Evolutionary conservation across 2,113 vertebrate species (phyloP).

Genomic region (Sisor rabdophorus): DNA sequence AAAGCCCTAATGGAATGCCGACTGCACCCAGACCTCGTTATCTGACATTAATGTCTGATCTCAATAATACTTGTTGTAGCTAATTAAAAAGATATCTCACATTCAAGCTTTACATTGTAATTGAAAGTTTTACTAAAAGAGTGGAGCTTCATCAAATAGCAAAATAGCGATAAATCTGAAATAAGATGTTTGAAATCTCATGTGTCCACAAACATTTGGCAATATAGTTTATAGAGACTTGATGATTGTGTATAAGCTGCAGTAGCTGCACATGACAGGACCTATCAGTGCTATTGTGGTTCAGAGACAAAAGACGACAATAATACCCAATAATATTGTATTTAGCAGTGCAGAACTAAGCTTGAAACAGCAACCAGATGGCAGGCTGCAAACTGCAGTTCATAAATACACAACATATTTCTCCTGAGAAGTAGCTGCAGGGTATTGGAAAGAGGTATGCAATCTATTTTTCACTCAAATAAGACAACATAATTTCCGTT

Average conservation of each 20-base stretch:
- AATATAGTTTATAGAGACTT: neutral
- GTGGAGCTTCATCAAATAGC: too few species aligned
- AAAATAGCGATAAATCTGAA: too few species aligned
- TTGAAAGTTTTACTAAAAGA: too few species aligned
- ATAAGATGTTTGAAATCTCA: too few species aligned
- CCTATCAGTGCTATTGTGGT: constrained; percentile 61
- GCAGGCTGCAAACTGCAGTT: constrained; percentile 34
- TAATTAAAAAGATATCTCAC: too few species aligned
- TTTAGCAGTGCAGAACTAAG: constrained; percentile 54
- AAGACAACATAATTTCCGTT: neutral
- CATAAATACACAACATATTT: constrained; percentile 12
- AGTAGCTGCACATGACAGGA: constrained; percentile 52
- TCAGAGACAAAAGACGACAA: constrained; percentile 57
- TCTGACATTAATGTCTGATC: too few species aligned
- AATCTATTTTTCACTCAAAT: constrained; percentile 1
- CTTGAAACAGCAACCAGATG: constrained; percentile 59
- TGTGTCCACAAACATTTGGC: too few species aligned
- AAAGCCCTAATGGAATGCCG: too few species aligned
- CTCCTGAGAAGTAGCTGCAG: constrained; percentile 11
- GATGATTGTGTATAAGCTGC: neutral
- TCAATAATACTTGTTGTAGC: too few species aligned
- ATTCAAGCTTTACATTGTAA: too few species aligned
- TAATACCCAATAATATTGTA: constrained; percentile 56
- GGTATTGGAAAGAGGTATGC: neutral
- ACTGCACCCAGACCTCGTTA: too few species aligned